Evolutionary conservation across 2,113 vertebrate genomes (phyloP).

Genomic region (Catagonus wagneri): DNA sequence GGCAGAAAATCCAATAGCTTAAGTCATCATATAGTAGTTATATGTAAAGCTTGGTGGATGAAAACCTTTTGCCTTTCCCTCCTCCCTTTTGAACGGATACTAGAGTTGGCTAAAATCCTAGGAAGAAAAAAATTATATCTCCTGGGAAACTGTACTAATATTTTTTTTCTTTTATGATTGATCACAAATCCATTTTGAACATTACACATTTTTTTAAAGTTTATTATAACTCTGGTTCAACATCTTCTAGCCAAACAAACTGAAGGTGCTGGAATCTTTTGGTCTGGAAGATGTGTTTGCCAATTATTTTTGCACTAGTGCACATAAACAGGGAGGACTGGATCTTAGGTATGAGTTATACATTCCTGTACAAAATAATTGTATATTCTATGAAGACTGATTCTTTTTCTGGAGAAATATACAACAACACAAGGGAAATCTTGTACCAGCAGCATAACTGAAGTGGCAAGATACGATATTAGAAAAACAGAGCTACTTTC

Average conservation of each 20-base stretch:
- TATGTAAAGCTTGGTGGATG: conserved; percentile 86
- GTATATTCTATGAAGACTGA: conserved; percentile 93
- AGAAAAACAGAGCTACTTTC: conserved; percentile 92
- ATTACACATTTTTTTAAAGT: conserved; percentile 83
- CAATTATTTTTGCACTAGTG: conserved; percentile 91
- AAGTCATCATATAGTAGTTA: conserved; percentile 84
- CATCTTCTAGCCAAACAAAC: conserved; percentile 84
- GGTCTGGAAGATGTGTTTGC: conserved; percentile 88
- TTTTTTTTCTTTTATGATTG: conserved; percentile 85
- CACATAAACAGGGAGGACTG: conserved; percentile 88
- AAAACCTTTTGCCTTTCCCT: conserved; percentile 84
- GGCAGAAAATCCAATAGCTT: conserved; percentile 85
- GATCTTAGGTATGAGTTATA: conserved; percentile 91
- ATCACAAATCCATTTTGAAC: conserved; percentile 81
- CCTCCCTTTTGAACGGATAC: conserved; percentile 78
- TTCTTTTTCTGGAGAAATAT: conserved; percentile 92
- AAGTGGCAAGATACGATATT: conserved; percentile 93
- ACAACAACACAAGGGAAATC: conserved; percentile 93
- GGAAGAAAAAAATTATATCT: conserved; percentile 61
- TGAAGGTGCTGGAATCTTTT: conserved; percentile 85
- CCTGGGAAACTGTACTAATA: conserved; percentile 79
- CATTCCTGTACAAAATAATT: conserved; percentile 92
- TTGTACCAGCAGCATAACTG: conserved; percentile 91
- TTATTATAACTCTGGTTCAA: conserved; percentile 82
- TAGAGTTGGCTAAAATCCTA: conserved; percentile 67